These are phyloP conservation scores for Chondrilla cf. caribensis DNA, from an alignment of 37 sponge, comb jelly and placozoan genomes.

Conservation along the genomic window DNA sequence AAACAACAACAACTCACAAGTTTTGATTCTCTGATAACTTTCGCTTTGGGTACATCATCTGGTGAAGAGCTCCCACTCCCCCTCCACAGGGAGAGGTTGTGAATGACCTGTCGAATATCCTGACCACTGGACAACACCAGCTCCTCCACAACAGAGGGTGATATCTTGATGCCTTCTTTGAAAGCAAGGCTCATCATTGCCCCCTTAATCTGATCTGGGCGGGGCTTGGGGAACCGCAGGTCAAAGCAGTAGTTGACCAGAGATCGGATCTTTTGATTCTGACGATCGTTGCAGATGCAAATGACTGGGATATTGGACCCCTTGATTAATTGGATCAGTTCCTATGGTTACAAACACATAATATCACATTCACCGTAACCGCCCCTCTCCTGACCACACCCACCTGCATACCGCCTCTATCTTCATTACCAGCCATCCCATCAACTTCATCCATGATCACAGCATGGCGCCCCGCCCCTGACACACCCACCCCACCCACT, in stretches of 20 bases:
- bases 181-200: constrained; percentile 92
- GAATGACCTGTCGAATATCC: constrained; percentile 83
- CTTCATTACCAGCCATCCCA: constrained; percentile 99
- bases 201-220: constrained; percentile 86
- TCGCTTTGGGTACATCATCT: constrained; percentile 49
- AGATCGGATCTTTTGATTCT: constrained; percentile 85
- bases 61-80: constrained; percentile 42
- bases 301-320: constrained; percentile 86
- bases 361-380: no score
- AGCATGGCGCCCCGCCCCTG: constrained; percentile 53
- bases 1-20: constrained; percentile 44
- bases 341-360: constrained; percentile 33
- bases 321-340: constrained; percentile 91
- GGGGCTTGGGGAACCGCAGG: constrained; percentile 78
- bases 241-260: constrained; percentile 92
- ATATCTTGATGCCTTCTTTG: constrained; percentile 83
- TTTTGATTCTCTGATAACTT: constrained; percentile 56
- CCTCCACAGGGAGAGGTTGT: constrained; percentile 87
- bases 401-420: constrained; percentile 89
- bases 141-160: constrained; percentile 74
- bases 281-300: constrained; percentile 97
- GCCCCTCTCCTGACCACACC: background rate
- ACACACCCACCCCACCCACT: constrained; percentile 23
- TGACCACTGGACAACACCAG: constrained; percentile 79
- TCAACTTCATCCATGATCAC: constrained; percentile 99